These are phyloP conservation scores for Saccopteryx bilineata DNA, from an alignment of 2,113 vertebrate species.

Conservation along the genomic window DNA sequence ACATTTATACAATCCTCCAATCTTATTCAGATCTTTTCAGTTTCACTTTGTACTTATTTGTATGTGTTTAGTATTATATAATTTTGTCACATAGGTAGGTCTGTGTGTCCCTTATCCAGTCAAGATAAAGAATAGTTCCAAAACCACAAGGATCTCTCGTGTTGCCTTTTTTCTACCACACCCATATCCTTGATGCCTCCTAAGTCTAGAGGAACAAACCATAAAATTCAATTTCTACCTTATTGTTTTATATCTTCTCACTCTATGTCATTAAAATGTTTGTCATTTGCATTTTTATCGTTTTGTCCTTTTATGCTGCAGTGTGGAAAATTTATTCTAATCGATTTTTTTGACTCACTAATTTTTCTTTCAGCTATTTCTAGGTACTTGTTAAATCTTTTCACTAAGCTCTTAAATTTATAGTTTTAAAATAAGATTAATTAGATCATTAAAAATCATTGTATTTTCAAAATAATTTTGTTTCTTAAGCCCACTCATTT, in stretches of 20 bases:
- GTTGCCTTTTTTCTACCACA: neutral
- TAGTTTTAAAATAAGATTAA: slow-evolving; percentile 28
- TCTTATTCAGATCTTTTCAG: neutral
- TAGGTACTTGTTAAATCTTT: slow-evolving; percentile 10
- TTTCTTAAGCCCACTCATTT: neutral
- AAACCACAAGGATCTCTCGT: neutral
- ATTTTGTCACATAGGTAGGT: neutral
- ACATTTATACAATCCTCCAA: neutral
- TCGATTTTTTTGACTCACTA: neutral
- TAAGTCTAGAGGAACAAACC: neutral
- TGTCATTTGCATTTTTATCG: neutral
- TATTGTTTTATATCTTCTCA: neutral
- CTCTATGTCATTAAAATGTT: neutral
- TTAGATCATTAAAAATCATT: neutral
- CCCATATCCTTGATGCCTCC: neutral
- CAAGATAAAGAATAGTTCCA: neutral
- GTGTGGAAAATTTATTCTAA: slow-evolving; percentile 47
- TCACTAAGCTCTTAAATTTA: slow-evolving; percentile 1
- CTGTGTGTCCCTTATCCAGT: neutral
- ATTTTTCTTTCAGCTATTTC: slow-evolving; percentile 62
- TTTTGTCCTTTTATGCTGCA: neutral
- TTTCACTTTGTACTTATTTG: neutral
- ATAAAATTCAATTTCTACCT: neutral
- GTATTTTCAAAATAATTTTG: slow-evolving; percentile 10
- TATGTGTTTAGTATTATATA: neutral